Evolutionary conservation across 2,113 vertebrate species (phyloP).

Genomic region (Brachirus orientalis): DNA sequence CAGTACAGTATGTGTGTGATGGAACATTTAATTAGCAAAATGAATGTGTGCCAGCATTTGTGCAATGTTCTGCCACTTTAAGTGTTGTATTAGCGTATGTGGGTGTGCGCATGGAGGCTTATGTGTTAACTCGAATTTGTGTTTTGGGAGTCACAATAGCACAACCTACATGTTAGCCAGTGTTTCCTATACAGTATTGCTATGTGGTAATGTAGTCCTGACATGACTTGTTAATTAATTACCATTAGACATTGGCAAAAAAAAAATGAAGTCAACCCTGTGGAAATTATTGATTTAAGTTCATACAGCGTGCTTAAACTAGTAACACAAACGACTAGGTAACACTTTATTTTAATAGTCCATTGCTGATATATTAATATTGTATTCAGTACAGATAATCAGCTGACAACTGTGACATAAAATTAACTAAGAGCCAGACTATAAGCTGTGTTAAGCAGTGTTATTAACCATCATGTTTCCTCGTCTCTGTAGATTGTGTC

Average conservation of each 20-base stretch:
- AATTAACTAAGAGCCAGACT: too few relatives aligned
- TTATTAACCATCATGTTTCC: too few relatives aligned
- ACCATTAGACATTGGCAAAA: not conserved
- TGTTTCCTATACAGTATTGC: slow-evolving; percentile 47
- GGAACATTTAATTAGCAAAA: slow-evolving; percentile 63
- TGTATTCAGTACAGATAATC: too few relatives aligned
- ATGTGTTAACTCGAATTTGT: slow-evolving; percentile 74
- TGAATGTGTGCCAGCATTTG: slow-evolving; percentile 47
- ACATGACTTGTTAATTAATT: slow-evolving; percentile 37
- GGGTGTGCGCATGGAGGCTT: slow-evolving; percentile 75
- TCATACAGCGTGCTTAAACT: not conserved
- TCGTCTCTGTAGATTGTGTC: too few relatives aligned
- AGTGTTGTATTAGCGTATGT: slow-evolving; percentile 77
- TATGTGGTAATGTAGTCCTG: slow-evolving; percentile 1
- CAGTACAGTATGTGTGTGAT: slow-evolving; percentile 36
- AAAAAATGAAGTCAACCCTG: too few relatives aligned
- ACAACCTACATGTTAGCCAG: slow-evolving; percentile 63
- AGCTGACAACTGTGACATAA: too few relatives aligned
- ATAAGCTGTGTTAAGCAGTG: too few relatives aligned
- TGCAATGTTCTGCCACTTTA: slow-evolving; percentile 70
- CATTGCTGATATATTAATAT: too few relatives aligned
- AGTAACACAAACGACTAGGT: not conserved
- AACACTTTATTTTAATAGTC: too few relatives aligned
- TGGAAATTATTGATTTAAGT: too few relatives aligned
- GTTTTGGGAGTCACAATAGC: slow-evolving; percentile 65